Evolutionary conservation across 2,113 vertebrate genomes (phyloP), one percentile per base, ranked within the genome.

Genomic region (Trochalopteron elliotii): DNA sequence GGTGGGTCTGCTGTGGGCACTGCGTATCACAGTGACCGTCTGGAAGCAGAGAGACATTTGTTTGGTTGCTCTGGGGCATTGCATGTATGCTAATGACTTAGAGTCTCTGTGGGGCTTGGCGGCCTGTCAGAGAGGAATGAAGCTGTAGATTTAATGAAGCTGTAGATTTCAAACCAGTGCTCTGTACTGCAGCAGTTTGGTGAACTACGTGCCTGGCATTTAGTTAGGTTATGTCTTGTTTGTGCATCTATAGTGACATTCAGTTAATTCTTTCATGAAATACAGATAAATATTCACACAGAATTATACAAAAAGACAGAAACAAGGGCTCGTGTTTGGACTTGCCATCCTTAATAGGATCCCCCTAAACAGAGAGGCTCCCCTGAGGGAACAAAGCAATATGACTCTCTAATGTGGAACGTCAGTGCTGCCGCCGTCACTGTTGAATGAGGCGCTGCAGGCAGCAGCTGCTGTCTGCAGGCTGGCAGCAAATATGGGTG

Each of bases 381-480:
- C 91, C 80, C 82, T 16, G 59, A 25, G 84, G 87, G 59, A 76
- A 59, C 63, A 87, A 80, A 70, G 90, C 3, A 3, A 20, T 72
- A 39, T 47, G 83, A 27, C 1, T 72, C 45, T 57, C 9, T 79
- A 24, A 93, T 59, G 53, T 9, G 70, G 89, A 50, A n/a, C 10
- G 3, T 78, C 87, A 37, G 78, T 1, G 5, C 81, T 76, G 77
- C 39, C 85, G 21, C 91, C 1, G 8, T 50, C 20, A 1, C 49
- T 47, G 76, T 24, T 2, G 53, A 55, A 47, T 3, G 5, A 47
- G 82, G 83, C 24, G 7, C 72, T 59, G 70, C 17, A 3, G 83
- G 91, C 82, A 94, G 80, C 93, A 76, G 89, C 94, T 93, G 83
- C 83, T 95, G 85, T 68, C 78, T 80, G 77, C 91, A 75, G 77